Conservation (phyloP, 2,797 vertebrate genomes). For the Myripristis jacobus region DNA sequence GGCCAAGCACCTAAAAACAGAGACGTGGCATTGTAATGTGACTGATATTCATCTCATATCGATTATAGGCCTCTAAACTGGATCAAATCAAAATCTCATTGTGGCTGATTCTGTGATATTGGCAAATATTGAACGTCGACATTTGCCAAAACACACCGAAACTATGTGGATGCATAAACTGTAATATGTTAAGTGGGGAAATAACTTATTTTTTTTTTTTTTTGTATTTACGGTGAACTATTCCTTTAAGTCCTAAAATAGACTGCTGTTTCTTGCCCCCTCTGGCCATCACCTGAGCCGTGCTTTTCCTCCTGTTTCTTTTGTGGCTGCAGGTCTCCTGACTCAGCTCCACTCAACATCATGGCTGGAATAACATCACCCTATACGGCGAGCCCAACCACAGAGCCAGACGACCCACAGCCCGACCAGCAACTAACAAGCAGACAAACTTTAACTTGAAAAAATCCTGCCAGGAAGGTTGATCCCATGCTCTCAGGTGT, state of each 20-base stretch:
- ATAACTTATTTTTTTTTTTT: background rate
- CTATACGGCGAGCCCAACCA: background rate
- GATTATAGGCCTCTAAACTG: too few species aligned
- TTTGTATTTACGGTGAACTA: too few species aligned
- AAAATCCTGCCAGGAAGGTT: slow-evolving; percentile 32
- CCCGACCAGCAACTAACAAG: slow-evolving; percentile 25
- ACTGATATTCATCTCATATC: too few species aligned
- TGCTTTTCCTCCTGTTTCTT: slow-evolving; percentile 6
- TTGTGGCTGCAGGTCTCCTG: slow-evolving; percentile 9
- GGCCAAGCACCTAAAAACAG: too few species aligned
- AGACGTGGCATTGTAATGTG: too few species aligned
- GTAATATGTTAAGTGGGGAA: background rate
- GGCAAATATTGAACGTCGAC: too few species aligned
- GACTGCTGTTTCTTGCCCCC: background rate
- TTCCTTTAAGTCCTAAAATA: slow-evolving; percentile 30
- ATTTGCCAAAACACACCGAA: too few species aligned
- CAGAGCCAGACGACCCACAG: slow-evolving; percentile 26
- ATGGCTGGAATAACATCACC: slow-evolving; percentile 34
- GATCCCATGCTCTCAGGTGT: slow-evolving; percentile 52
- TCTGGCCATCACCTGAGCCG: background rate
- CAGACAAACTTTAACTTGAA: slow-evolving; percentile 37
- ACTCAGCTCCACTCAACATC: slow-evolving; percentile 38
- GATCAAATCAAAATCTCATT: too few species aligned
- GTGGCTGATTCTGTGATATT: too few species aligned
- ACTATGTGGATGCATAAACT: too few species aligned